A percentile compares a stretch with the other conserved stretches of the same genome.
Evolutionary conservation across 1,140 invertebrate species (phyloP).

Genomic region (Acromyrmex echinatior): DNA sequence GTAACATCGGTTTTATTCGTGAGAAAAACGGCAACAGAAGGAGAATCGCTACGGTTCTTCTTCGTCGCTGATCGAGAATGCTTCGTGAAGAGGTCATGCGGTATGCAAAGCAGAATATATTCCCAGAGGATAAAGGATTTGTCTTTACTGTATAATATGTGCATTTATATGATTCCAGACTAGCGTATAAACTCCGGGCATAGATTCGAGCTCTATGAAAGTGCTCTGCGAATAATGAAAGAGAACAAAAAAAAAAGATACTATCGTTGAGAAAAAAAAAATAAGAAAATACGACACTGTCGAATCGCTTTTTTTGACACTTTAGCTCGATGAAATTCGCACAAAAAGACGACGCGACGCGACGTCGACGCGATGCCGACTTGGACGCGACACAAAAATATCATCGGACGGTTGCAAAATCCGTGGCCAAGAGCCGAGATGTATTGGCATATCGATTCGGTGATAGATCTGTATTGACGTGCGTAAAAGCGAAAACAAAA

Average conservation of each 20-base stretch:
- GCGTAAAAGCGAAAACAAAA: slow-evolving; percentile 25
- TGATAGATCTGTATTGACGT: slow-evolving; percentile 54
- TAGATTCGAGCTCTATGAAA: slow-evolving; percentile 84
- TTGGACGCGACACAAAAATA: slow-evolving; percentile 10
- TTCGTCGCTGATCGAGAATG: slow-evolving; percentile 65
- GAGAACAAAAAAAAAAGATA: slow-evolving; percentile 61
- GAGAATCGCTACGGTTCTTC: slow-evolving; percentile 59
- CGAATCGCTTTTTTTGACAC: slow-evolving; percentile 35
- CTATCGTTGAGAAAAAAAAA: slow-evolving; percentile 39
- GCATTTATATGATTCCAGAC: slow-evolving; percentile 86
- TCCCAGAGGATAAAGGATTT: slow-evolving; percentile 79
- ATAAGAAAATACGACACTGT: slow-evolving; percentile 51
- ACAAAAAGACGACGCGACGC: slow-evolving; percentile 38
- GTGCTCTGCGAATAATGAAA: slow-evolving; percentile 79
- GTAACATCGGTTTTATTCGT: background rate
- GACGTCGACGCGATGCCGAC: slow-evolving; percentile 34
- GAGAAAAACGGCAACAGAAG: slow-evolving; percentile 57
- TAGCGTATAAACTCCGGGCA: slow-evolving; percentile 84
- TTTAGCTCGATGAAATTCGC: slow-evolving; percentile 41
- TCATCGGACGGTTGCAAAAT: slow-evolving; percentile 34
- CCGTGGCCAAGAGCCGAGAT: slow-evolving; percentile 32
- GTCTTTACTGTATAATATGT: slow-evolving; percentile 86
- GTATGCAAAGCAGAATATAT: slow-evolving; percentile 77
- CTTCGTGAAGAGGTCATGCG: slow-evolving; percentile 77
- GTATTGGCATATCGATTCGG: slow-evolving; percentile 65